These are phyloP conservation scores for Morpho deidamia DNA, from an alignment of 2,888 invertebrate genomes.

Conservation along the genomic window DNA sequence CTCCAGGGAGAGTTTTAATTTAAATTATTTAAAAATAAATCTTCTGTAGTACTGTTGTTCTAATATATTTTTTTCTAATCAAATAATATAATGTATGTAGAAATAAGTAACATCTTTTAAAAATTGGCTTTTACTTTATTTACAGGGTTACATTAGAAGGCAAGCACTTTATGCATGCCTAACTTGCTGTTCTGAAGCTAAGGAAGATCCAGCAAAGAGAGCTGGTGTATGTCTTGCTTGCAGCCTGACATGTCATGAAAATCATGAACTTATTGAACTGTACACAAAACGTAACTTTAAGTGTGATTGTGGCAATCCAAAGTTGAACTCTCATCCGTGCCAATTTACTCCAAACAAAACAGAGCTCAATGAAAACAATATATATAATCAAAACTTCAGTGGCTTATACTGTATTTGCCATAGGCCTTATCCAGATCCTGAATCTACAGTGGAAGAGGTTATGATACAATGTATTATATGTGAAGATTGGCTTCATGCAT, in stretches of 20 bases:
- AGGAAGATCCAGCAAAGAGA: constrained; percentile 74
- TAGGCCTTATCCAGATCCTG: constrained; percentile 96
- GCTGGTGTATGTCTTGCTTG: constrained; percentile 97
- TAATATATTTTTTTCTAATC: no score
- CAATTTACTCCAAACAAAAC: constrained; percentile 81
- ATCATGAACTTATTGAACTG: constrained; percentile 95
- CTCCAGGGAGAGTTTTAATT: no score
- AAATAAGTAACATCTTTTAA: background rate
- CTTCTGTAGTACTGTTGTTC: no score
- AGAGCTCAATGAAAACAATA: constrained; percentile 83
- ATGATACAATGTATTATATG: constrained; percentile 98
- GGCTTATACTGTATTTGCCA: constrained; percentile 95
- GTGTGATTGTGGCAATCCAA: constrained; percentile 95
- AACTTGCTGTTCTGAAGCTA: constrained; percentile 88
- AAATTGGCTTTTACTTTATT: background rate
- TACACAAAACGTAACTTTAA: constrained; percentile 97
- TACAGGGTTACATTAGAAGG: constrained; percentile 92
- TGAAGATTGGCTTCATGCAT: constrained; percentile 98
- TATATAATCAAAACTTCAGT: constrained; percentile 95
- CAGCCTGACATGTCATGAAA: constrained; percentile 95
- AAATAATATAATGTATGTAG: background rate
- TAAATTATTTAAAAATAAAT: no score
- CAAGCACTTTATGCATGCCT: constrained; percentile 97
- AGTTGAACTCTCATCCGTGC: constrained; percentile 84
- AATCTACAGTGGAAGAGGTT: constrained; percentile 87